phyloP scores from a whole-genome alignment of 2,797 vertebrate genomes.

The Myoxocephalus aenaeus region DNA sequence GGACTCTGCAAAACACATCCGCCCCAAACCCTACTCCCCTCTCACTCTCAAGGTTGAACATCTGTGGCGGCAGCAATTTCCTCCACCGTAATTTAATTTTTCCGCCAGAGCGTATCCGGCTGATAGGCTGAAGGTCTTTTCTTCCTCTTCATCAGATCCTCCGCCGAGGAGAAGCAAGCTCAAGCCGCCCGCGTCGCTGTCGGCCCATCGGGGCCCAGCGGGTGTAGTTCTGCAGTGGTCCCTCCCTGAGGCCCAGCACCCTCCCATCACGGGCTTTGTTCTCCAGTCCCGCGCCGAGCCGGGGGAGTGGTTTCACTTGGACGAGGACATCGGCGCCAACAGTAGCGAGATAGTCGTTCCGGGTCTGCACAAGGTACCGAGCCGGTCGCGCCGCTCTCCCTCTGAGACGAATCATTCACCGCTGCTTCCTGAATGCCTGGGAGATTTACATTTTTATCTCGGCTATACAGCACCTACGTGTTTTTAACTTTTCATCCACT shows the following conservation, averaged over 20 bases:
- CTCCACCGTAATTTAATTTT: conserved; percentile 52
- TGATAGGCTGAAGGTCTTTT: conserved; percentile 44
- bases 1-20: conserved; percentile 1
- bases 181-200: conserved; percentile 86
- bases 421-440: conserved; percentile 43
- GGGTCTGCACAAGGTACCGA: conserved; percentile 91
- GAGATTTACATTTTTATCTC: conserved; percentile 43
- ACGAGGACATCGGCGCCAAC: conserved; percentile 86
- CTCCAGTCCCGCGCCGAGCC: conserved; percentile 87
- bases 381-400: conserved; percentile 26
- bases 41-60: conserved; percentile 41
- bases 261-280: conserved; percentile 84
- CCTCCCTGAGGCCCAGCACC: conserved; percentile 76
- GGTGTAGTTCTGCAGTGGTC: conserved; percentile 91
- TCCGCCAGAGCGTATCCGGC: conserved; percentile 2
- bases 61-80: conserved; percentile 38
- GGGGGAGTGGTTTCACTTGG: conserved; percentile 89
- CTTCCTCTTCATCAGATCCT: conserved; percentile 64
- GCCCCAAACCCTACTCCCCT: background rate
- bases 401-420: conserved; percentile 58
- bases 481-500: conserved; percentile 36
- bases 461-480: conserved; percentile 24
- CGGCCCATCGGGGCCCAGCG: conserved; percentile 81
- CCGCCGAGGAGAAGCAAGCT: conserved; percentile 59
- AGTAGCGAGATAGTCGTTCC: conserved; percentile 87